Base-by-base conservation (phyloP, 53 echinoderm and acorn worm species). In the Paelopatides confundens region DNA sequence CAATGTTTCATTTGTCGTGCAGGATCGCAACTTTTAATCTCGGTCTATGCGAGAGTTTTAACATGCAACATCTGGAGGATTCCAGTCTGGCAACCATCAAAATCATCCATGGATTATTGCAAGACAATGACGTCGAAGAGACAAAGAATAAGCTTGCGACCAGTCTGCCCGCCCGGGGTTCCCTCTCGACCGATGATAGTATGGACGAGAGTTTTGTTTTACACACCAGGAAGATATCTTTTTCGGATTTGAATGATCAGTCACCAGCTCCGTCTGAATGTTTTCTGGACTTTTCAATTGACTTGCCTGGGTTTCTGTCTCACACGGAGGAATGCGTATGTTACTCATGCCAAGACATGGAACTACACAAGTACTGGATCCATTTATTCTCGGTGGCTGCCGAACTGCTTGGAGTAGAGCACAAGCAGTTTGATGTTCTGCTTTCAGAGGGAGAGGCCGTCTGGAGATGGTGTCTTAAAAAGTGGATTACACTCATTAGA, bases 221-320 rank as follows among this genome's bases (percentile, higher is more conserved):
- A 21, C 79, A 79, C 51, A 50, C 79, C 18, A 79, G 79, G 33
- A 76, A 43, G 47, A 79, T 79, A 53, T 79, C 79, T 53, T 31
- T 31, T 17, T 50, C 53, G 12, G 79, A 79, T 50, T 33, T 79
- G 28, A 47, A 12, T 52, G 52, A 79, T 17, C 23, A 76, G 8
- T 36, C 37, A 21, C 37, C n/a, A 9, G n/a, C 43, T 7, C 11
- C 11, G 12, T 29, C 33, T 15, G 79, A 50, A 50, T 3, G n/a
- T 46, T 39, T 39, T 28, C 15, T 23, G 4, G 40, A 74, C 46
- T 14, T 79, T 26, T 52, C 54, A 4, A 17, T 79, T 4, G 47
- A 27, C 14, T 53, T 53, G 5, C 79, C 79, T 4, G 24, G 21
- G 18, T 79, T 79, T 31, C 3, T 79, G 11, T 48, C 79, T 28